phyloP scores from a whole-genome alignment of 2,888 invertebrate species.

The Agrilus biguttatus region DNA sequence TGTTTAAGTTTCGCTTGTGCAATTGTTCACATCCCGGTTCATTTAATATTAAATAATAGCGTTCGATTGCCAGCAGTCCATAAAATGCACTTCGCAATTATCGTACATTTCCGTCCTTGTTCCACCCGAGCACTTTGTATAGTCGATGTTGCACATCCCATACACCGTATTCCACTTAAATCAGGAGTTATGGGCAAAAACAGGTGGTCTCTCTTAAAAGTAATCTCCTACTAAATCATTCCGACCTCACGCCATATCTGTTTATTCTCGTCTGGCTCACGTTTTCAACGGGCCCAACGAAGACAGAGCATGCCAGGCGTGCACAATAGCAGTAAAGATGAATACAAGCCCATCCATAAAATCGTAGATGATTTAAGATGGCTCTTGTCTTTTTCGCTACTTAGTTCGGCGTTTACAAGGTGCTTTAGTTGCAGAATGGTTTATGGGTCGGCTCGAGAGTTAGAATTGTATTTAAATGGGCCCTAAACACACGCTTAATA shows the following conservation, averaged over 20 bases:
- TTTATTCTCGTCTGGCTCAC: constrained; percentile 19
- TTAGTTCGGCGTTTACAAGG: constrained; percentile 30
- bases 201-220: constrained; percentile 32
- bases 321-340: constrained; percentile 21
- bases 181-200: constrained; percentile 34
- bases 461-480: constrained; percentile 22
- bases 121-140: no score
- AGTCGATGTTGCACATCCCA: no score
- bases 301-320: constrained; percentile 14
- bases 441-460: constrained; percentile 14
- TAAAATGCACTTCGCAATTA: no score
- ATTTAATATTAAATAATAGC: no score
- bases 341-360: constrained; percentile 30
- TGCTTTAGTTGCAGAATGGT: constrained; percentile 17
- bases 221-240: constrained; percentile 33
- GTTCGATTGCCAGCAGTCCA: no score
- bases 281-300: constrained; percentile 10
- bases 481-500: constrained; percentile 17
- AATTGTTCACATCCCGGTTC: no score
- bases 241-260: constrained; percentile 24
- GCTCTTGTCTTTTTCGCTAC: constrained; percentile 28
- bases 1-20: no score
- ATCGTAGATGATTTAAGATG: constrained; percentile 33
- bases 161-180: constrained; percentile 20
- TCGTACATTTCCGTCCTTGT: no score